These are phyloP conservation scores for Ibycter americanus DNA, from an alignment of 2,797 vertebrate genomes.

Conservation along the genomic window DNA sequence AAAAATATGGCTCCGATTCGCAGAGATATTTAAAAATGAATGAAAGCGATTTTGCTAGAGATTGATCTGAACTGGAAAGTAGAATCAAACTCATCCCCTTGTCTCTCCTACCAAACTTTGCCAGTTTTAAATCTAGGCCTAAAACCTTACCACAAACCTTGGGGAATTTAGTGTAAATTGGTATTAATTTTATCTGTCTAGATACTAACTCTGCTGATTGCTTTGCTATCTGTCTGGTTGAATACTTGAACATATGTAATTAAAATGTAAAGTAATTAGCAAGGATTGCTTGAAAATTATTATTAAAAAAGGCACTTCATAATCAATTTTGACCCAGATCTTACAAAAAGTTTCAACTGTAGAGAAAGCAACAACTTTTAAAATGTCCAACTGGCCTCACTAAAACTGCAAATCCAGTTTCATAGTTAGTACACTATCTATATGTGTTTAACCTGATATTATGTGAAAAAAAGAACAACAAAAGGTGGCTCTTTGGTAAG, in stretches of 20 bases:
- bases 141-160: not conserved
- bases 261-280: slow-evolving; percentile 17
- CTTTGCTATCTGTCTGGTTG: not conserved
- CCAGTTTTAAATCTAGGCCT: not conserved
- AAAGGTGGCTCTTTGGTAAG: slow-evolving; percentile 37
- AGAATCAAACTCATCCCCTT: not conserved
- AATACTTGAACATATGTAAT: not conserved
- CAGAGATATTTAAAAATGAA: not conserved
- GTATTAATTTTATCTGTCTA: not conserved
- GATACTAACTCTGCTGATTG: not conserved
- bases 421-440: not conserved
- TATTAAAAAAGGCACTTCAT: not conserved
- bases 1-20: not conserved
- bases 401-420: not conserved
- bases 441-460: not conserved
- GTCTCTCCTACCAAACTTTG: not conserved
- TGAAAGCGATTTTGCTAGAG: not conserved
- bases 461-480: slow-evolving; percentile 2
- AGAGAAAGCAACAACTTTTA: not conserved
- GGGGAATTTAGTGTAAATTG: not conserved
- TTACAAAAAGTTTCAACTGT: not conserved
- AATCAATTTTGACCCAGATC: not conserved
- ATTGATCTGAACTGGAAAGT: not conserved
- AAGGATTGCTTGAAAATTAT: not conserved
- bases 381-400: not conserved